Conservation (phyloP, 2,113 vertebrate genomes). For the Psephotus haematonotus region DNA sequence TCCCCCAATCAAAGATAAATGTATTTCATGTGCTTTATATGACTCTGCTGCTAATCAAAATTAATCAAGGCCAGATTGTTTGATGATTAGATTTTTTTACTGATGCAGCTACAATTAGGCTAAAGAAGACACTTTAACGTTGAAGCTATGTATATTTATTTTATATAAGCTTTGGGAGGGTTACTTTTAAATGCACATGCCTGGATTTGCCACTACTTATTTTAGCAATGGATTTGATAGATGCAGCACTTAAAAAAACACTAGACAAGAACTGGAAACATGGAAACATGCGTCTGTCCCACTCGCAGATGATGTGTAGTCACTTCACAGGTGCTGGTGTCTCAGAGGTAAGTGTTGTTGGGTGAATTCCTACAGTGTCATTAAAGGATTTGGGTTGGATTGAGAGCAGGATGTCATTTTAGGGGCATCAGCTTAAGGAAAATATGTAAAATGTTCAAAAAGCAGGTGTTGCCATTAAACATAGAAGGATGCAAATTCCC, state of each 20-base stretch:
- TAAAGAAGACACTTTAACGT: not conserved
- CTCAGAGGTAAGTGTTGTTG: not conserved
- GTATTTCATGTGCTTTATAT: not conserved
- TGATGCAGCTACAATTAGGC: not conserved
- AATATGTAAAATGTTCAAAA: rapidly evolving
- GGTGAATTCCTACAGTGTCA: not conserved
- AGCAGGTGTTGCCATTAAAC: not conserved
- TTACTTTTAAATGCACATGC: not conserved
- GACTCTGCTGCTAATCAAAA: not conserved
- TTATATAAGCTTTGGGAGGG: not conserved
- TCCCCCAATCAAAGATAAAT: not conserved
- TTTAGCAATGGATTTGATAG: not conserved
- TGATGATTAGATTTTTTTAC: not conserved
- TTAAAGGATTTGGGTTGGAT: not conserved
- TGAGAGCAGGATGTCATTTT: not conserved
- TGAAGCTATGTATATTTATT: not conserved
- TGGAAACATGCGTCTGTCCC: rapidly evolving
- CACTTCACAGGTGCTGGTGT: rapidly evolving
- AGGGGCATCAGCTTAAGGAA: not conserved
- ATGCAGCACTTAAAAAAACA: not conserved
- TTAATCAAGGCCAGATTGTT: not conserved
- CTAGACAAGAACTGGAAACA: not conserved
- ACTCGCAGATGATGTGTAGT: rapidly evolving
- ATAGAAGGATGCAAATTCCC: too few relatives aligned
- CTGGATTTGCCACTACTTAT: not conserved